Percentiles rank a stretch among this genome's conserved stretches.
Evolutionary conservation across 2,888 invertebrate genomes (phyloP).

Genomic region (Dolichopus griseipennis): DNA sequence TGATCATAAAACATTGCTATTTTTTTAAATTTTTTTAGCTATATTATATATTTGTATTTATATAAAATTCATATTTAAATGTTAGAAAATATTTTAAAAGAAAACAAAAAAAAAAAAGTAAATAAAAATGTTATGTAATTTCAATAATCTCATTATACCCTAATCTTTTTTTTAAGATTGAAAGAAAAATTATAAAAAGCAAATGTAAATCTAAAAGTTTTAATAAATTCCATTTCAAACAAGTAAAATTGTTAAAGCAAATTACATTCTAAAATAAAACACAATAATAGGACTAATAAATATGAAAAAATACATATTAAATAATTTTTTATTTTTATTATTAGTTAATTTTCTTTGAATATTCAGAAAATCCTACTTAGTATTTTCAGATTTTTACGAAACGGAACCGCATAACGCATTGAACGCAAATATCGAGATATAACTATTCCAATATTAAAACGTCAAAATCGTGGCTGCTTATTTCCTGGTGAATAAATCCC

Average conservation of each 20-base stretch:
- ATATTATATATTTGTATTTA: background rate
- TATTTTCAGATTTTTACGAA: too few relatives aligned
- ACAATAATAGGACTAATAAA: background rate
- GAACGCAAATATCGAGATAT: too few relatives aligned
- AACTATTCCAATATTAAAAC: too few relatives aligned
- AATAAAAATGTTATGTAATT: background rate
- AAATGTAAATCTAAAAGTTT: background rate
- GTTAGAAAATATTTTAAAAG: background rate
- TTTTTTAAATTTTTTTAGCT: slow-evolving; percentile 5
- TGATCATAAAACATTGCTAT: background rate
- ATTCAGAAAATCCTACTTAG: too few relatives aligned
- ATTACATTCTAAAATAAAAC: background rate
- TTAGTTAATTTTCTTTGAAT: too few relatives aligned
- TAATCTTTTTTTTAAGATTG: background rate
- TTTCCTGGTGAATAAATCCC: too few relatives aligned
- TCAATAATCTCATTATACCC: background rate
- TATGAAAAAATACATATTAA: background rate
- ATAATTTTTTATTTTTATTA: too few relatives aligned
- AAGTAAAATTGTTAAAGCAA: background rate
- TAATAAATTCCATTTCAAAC: background rate
- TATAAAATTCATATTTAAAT: background rate
- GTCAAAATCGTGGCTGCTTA: too few relatives aligned
- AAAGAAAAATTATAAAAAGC: background rate
- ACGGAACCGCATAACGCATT: too few relatives aligned
- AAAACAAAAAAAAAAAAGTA: too few relatives aligned